Conservation (phyloP, 2,888 invertebrate genomes). For the Drosophila melanocephala region DNA sequence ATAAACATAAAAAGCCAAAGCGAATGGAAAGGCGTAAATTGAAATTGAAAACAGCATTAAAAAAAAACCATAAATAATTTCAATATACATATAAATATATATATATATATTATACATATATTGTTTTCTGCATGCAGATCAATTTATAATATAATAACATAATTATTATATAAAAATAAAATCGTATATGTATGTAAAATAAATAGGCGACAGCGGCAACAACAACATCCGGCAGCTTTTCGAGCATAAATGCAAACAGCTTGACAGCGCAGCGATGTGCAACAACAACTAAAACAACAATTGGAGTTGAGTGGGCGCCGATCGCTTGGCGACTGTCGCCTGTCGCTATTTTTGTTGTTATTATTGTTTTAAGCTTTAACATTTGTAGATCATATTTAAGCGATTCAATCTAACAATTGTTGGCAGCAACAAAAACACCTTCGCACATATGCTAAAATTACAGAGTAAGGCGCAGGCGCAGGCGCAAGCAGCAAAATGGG, state of each 20-base stretch:
- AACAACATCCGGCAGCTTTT: conserved; percentile 70
- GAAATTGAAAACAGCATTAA: conserved; percentile 37
- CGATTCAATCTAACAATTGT: conserved; percentile 73
- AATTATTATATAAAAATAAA: conserved; percentile 35
- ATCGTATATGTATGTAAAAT: conserved; percentile 10
- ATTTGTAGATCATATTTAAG: conserved; percentile 81
- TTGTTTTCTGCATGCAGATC: conserved; percentile 23
- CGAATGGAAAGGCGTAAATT: conserved; percentile 68
- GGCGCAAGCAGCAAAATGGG: conserved; percentile 37
- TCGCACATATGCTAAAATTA: conserved; percentile 83
- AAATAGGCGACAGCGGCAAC: conserved; percentile 27
- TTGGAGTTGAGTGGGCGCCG: conserved; percentile 69
- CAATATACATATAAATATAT: conserved; percentile 4
- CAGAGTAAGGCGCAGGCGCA: conserved; percentile 43
- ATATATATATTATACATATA: not conserved
- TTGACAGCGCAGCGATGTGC: conserved; percentile 64
- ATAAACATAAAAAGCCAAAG: conserved; percentile 38
- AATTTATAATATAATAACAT: conserved; percentile 32
- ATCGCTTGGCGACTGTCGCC: conserved; percentile 58
- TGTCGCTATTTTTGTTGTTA: conserved; percentile 31
- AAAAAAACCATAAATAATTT: conserved; percentile 13
- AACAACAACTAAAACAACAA: conserved; percentile 42
- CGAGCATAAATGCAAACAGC: conserved; percentile 62
- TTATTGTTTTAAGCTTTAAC: conserved; percentile 50
- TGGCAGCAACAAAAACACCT: conserved; percentile 75